Evolutionary conservation across 2,797 vertebrate species (phyloP).

Genomic region (Xyrichtys novacula): DNA sequence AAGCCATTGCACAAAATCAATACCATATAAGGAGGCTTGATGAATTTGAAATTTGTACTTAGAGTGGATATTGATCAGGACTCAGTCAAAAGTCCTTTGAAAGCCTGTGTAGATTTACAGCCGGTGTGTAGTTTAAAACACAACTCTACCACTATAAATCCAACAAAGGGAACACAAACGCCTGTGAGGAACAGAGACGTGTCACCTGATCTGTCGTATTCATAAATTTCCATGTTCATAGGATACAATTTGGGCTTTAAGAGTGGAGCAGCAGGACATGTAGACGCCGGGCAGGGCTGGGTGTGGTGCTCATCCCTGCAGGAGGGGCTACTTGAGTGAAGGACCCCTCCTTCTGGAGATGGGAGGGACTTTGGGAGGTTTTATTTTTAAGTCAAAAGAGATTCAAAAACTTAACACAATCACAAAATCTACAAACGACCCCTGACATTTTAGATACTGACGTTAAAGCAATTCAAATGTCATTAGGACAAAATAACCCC

Average conservation of each 20-base stretch:
- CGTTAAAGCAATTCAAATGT: conserved; percentile 9
- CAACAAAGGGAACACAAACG: conserved; percentile 19
- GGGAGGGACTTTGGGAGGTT: conserved; percentile 19
- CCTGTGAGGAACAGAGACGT: conserved; percentile 4
- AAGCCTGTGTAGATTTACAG: conserved; percentile 65
- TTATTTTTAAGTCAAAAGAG: conserved; percentile 42
- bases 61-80: conserved; percentile 82
- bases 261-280: conserved; percentile 25
- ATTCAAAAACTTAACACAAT: conserved; percentile 50
- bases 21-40: conserved; percentile 82
- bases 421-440: conserved; percentile 20
- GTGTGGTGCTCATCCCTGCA: conserved; percentile 46
- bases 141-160: conserved; percentile 27
- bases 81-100: conserved; percentile 72
- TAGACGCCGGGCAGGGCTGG: conserved; percentile 48
- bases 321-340: conserved; percentile 23
- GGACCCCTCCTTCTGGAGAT: conserved; percentile 38
- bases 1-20: conserved; percentile 82
- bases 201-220: background rate
- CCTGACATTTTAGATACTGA: background rate
- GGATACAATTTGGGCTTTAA: conserved; percentile 4
- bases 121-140: conserved; percentile 68
- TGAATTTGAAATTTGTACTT: conserved; percentile 85
- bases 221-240: background rate
- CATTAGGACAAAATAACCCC: conserved; percentile 22